Conservation (phyloP, 2,888 invertebrate genomes). For the Myopa tessellatipennis region DNA sequence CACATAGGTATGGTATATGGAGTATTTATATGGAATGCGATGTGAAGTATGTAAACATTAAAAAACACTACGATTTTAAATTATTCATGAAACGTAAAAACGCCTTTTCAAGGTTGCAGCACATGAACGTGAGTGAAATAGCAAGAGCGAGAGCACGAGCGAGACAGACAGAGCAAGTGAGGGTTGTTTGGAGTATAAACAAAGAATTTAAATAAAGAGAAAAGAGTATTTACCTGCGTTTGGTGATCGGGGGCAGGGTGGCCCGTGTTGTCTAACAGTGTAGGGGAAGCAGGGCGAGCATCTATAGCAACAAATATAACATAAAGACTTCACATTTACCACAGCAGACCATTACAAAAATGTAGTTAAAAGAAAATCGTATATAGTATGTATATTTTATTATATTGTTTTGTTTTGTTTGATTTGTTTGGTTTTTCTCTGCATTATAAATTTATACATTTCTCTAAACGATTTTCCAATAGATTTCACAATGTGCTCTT, state of each 20-base stretch:
- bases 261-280: slow-evolving; percentile 88
- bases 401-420: slow-evolving; percentile 4
- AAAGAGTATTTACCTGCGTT: slow-evolving; percentile 75
- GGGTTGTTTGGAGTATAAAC: slow-evolving; percentile 22
- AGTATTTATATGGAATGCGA: no score
- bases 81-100: no score
- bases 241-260: slow-evolving; percentile 80
- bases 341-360: slow-evolving; percentile 69
- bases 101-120: no score
- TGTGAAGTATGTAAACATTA: no score
- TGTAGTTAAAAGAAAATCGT: slow-evolving; percentile 44
- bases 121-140: not conserved
- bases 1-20: no score
- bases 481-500: not conserved
- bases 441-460: not conserved
- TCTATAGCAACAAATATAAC: slow-evolving; percentile 94
- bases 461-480: not conserved
- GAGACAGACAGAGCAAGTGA: slow-evolving; percentile 31
- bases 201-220: slow-evolving; percentile 59
- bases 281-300: slow-evolving; percentile 90
- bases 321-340: slow-evolving; percentile 71
- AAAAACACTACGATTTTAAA: no score
- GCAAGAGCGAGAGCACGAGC: slow-evolving; percentile 29
- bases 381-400: slow-evolving; percentile 18
- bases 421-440: not conserved